Evolutionary conservation across 1,140 invertebrate species (phyloP).

Genomic region (Eumaeus atala): DNA sequence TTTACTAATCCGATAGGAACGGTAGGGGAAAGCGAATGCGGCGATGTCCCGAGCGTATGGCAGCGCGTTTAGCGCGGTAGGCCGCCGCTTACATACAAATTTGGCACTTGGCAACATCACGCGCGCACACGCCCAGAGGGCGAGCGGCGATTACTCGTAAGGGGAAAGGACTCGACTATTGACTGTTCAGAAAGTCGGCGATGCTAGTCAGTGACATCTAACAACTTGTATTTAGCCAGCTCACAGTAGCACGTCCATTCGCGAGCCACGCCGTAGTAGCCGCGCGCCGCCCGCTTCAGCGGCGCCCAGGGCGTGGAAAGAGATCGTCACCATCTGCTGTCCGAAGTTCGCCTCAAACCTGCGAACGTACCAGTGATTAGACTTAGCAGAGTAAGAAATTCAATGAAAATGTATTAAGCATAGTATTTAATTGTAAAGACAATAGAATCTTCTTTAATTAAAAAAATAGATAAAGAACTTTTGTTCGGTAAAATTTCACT

Average conservation of each 20-base stretch:
- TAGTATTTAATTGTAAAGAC: no score
- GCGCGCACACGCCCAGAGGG: slow-evolving; percentile 1
- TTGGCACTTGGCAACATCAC: slow-evolving; percentile 9
- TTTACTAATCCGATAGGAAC: no score
- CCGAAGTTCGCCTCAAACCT: slow-evolving; percentile 90
- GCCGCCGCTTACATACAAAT: slow-evolving; percentile 9
- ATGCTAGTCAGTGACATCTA: slow-evolving; percentile 5
- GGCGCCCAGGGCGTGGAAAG: slow-evolving; percentile 83
- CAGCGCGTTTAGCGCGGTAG: slow-evolving; percentile 3
- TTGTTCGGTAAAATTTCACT: no score
- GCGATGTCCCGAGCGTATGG: neutral
- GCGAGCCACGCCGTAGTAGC: slow-evolving; percentile 83
- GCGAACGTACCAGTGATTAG: slow-evolving; percentile 13
- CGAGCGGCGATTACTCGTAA: slow-evolving; percentile 5
- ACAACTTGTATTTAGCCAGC: neutral
- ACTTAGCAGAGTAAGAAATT: no score
- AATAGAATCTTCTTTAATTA: no score
- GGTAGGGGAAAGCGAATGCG: neutral
- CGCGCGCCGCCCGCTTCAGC: slow-evolving; percentile 80
- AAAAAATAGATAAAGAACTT: no score
- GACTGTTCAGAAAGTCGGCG: neutral
- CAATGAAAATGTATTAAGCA: no score
- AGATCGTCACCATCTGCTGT: slow-evolving; percentile 84
- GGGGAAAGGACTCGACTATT: neutral
- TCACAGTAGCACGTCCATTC: slow-evolving; percentile 86